Conservation (phyloP, 2,888 invertebrate genomes). For the Tridacna crocea region DNA sequence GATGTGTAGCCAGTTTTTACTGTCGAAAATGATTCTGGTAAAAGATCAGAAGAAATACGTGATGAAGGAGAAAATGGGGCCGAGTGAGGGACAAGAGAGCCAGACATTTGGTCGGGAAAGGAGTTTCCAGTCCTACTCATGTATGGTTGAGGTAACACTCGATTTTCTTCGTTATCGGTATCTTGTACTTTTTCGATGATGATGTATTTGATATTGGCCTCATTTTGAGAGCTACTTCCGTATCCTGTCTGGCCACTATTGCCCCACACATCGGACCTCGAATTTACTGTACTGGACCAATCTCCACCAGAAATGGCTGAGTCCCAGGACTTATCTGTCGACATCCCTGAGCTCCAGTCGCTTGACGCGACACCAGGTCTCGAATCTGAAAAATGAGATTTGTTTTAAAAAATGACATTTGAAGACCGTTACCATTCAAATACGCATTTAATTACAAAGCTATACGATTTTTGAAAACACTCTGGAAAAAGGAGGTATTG, state of each 20-base stretch:
- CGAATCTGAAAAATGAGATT: not conserved
- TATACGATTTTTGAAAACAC: not conserved
- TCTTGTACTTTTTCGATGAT: constrained; percentile 41
- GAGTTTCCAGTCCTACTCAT: not conserved
- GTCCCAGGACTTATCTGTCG: constrained; percentile 42
- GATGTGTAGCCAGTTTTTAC: constrained; percentile 9
- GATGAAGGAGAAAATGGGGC: constrained; percentile 12
- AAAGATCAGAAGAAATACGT: constrained; percentile 4
- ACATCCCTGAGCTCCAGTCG: constrained; percentile 23
- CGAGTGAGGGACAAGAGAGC: not conserved
- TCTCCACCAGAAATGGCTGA: constrained; percentile 25
- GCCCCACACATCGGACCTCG: constrained; percentile 28
- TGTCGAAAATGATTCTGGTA: constrained; percentile 29
- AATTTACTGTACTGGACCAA: constrained; percentile 38
- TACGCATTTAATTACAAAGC: not conserved
- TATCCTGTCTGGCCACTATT: not conserved
- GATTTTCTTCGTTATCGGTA: constrained; percentile 2
- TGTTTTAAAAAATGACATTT: not conserved
- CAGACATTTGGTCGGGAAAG: not conserved
- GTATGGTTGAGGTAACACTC: constrained; percentile 3
- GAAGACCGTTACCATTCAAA: not conserved
- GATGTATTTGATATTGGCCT: constrained; percentile 42
- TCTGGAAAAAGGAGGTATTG: not conserved
- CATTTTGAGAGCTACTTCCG: constrained; percentile 1
- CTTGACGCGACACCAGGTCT: constrained; percentile 8